Percentiles rank a stretch among this genome's conserved stretches.
Evolutionary conservation across 2,797 vertebrate species (phyloP).

Genomic region (Gadopsis bispinosus): DNA sequence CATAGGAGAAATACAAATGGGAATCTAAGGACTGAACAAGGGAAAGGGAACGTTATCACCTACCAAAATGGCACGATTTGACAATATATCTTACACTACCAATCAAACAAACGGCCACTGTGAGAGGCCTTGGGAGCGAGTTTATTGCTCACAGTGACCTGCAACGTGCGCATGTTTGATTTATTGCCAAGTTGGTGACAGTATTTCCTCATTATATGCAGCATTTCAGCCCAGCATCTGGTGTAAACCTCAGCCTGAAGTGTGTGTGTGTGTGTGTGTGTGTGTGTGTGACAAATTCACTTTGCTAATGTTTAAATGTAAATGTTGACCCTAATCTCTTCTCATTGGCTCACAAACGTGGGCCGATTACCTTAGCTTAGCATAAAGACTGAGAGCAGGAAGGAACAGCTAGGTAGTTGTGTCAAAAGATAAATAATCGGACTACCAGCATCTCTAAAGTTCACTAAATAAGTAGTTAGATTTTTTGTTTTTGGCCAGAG

Average conservation of each 20-base stretch:
- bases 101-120: not conserved
- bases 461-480: too few species aligned
- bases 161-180: not conserved
- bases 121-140: not conserved
- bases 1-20: conserved; percentile 87
- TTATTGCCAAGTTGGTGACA: not conserved
- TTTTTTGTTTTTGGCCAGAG: too few species aligned
- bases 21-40: conserved; percentile 65
- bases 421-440: not conserved
- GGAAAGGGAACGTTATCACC: not conserved
- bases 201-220: not conserved
- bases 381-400: not conserved
- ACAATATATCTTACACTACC: not conserved
- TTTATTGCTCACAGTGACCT: not conserved
- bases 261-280: too few species aligned
- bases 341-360: not conserved
- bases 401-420: not conserved
- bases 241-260: too few species aligned
- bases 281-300: too few species aligned
- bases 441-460: too few species aligned
- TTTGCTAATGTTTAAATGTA: too few species aligned
- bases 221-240: too few species aligned
- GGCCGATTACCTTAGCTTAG: not conserved
- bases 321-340: not conserved
- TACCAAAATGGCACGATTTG: not conserved